phyloP scores from a whole-genome alignment of 1,140 invertebrate genomes.

The Triops cancriformis region DNA sequence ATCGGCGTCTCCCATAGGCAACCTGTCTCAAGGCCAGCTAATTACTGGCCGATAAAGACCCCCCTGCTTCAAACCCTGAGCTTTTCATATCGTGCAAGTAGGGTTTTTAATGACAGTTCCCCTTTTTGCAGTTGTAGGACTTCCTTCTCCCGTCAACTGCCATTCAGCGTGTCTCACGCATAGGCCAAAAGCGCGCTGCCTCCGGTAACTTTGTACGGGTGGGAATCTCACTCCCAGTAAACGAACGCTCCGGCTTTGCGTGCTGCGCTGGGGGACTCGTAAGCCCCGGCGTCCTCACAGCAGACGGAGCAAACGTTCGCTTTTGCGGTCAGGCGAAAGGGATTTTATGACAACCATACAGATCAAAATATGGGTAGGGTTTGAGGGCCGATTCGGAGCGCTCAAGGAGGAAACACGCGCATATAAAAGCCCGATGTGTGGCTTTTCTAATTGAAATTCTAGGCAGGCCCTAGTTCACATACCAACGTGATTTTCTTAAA shows the following conservation, averaged over 20 bases:
- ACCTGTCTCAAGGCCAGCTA: background rate
- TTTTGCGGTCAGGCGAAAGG: background rate
- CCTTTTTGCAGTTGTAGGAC: background rate
- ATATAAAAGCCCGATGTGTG: background rate
- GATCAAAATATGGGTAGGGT: slow-evolving; percentile 1
- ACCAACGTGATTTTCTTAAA: slow-evolving; percentile 6
- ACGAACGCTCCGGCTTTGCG: background rate
- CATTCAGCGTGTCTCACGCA: background rate
- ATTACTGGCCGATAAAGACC: background rate
- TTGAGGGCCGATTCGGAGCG: background rate
- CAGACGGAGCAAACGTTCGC: no score
- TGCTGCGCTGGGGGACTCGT: background rate
- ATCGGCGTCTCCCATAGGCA: background rate
- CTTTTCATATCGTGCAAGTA: background rate
- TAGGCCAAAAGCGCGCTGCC: background rate
- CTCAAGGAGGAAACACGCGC: background rate
- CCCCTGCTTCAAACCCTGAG: background rate
- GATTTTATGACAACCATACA: background rate
- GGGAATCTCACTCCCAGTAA: background rate
- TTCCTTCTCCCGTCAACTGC: background rate
- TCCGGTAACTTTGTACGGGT: slow-evolving; percentile 8
- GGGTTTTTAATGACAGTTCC: background rate
- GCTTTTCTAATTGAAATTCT: slow-evolving; percentile 11
- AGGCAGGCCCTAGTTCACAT: background rate
- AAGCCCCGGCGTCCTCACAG: no score